phyloP scores from a whole-genome alignment of 2,113 vertebrate genomes.

The Vidua macroura region DNA sequence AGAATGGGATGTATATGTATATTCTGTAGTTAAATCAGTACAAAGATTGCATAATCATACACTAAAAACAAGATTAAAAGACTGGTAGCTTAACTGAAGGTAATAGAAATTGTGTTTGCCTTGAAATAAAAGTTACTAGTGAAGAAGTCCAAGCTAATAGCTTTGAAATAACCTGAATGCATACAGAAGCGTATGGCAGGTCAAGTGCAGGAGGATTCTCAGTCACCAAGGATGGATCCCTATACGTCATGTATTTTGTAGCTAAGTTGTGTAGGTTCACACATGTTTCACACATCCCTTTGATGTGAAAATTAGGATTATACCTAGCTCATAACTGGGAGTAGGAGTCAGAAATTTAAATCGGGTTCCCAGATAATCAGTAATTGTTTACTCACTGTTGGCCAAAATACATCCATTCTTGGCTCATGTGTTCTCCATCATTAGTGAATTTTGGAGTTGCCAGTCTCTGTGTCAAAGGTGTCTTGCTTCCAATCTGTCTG shows the following conservation, averaged over 20 bases:
- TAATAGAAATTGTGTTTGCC: neutral
- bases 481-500: neutral
- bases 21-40: neutral
- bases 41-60: neutral
- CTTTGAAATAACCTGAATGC: neutral
- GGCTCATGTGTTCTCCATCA: neutral
- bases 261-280: neutral
- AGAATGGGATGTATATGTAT: rapidly evolving
- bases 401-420: neutral
- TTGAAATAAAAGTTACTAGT: neutral
- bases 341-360: neutral
- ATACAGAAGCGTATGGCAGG: neutral
- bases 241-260: neutral
- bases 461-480: neutral
- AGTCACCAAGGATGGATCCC: neutral
- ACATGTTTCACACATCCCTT: rapidly evolving
- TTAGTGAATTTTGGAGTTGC: neutral
- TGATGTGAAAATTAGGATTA: neutral
- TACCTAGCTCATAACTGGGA: neutral
- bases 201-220: neutral
- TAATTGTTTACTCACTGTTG: neutral
- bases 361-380: neutral
- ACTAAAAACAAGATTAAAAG: neutral
- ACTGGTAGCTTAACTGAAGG: neutral
- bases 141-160: neutral